Evolutionary conservation across 2,113 vertebrate genomes (phyloP).

Genomic region (Dendrocopos noguchii): DNA sequence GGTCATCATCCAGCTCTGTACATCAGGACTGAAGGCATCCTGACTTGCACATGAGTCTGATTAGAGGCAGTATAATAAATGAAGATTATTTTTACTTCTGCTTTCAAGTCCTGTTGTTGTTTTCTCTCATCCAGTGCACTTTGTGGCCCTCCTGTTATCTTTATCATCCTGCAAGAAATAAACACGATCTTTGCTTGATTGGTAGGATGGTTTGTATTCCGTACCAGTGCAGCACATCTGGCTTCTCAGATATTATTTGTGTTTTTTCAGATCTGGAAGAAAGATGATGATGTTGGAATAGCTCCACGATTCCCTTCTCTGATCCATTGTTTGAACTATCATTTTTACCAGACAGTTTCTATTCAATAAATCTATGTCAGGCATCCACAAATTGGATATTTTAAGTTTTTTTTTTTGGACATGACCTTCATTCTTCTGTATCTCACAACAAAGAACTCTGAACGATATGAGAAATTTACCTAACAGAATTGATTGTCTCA

Average conservation of each 20-base stretch:
- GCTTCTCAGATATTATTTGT: not conserved
- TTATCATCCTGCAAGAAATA: not conserved
- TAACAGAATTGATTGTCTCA: slow-evolving; percentile 28
- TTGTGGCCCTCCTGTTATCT: slow-evolving; percentile 7
- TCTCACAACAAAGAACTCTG: slow-evolving; percentile 31
- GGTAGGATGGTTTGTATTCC: not conserved
- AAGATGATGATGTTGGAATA: not conserved
- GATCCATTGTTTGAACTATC: slow-evolving; percentile 17
- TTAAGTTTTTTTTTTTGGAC: not conserved
- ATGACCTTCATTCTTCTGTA: not conserved
- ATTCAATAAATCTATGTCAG: not conserved
- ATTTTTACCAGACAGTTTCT: slow-evolving; percentile 27
- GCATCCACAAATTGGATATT: not conserved
- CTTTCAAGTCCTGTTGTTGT: not conserved
- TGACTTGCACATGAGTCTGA: not conserved
- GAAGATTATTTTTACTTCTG: not conserved
- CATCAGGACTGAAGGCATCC: not conserved
- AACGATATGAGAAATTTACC: slow-evolving; percentile 38
- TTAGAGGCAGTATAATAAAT: not conserved
- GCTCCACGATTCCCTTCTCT: not conserved
- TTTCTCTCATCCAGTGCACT: not conserved
- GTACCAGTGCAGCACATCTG: not conserved
- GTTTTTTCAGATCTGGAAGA: not conserved
- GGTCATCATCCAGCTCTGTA: not conserved
- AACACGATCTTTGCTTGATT: not conserved